Evolutionary conservation across 2,888 invertebrate species (phyloP), one percentile per base, ranked within the genome.

Genomic region (Crematogaster levior): DNA sequence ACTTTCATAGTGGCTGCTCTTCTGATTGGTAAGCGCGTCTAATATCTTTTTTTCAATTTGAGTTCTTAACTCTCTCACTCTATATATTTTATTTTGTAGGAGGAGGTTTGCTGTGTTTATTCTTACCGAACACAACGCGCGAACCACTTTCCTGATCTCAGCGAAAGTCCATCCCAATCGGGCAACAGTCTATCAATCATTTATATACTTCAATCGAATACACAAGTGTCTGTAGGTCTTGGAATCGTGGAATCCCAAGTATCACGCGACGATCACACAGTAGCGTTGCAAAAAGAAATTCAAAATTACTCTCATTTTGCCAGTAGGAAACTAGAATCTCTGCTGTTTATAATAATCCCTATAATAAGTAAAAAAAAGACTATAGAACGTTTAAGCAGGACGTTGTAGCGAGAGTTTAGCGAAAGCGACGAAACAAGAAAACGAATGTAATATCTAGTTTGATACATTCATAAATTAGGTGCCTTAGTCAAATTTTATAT

Each of bases 1-100:
- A 98, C 98, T 88, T 97, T 98, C 95, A 97, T 98, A 89, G 98
- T 98, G 68, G 98, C 98, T 87, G 96, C 96, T 43, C 96, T 98
- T 86, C 96, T 98, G 87, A 97, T 97, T 90, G 96, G 95, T 95
- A 87, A 91, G 90, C 88, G 43, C 48, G 10, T 27, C 10, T 66
- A 30, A 46, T 18, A 21, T 65, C 18, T 53, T 37, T 75, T 30
- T 30, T 21, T 48, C 7, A 34, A 10, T 37, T 75, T 37, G 46
- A 61, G 30, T 53, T 81, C 58, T 40, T 58, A 10, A 70, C 46
- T 51, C 58, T 43, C 21, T 40, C 56, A 56, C 40, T 74, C 65
- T 24, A 63, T 24, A 51, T n/a, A 24, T 51, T 27, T 84, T 10
- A 63, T 86, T 75, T 93, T 91, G 34, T 92, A 95, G 95, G 98